Percentiles rank a stretch among this genome's conserved stretches.
These are phyloP conservation scores for Ailuropoda melanoleuca DNA, from an alignment of 2,113 vertebrate species.

Conservation along the genomic window DNA sequence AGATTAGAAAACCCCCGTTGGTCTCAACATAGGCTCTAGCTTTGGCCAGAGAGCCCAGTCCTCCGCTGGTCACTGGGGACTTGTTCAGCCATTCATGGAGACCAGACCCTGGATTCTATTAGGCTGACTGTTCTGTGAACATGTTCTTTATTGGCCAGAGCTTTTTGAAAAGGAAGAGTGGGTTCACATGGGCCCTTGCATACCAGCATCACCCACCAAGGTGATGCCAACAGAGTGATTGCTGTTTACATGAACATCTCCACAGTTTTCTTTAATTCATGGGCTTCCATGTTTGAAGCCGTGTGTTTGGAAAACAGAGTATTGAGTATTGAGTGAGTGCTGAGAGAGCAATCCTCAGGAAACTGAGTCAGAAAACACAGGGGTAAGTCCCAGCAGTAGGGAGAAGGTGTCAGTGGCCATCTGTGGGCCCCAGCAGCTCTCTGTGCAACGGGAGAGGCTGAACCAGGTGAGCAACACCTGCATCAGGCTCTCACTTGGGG, in stretches of 20 bases:
- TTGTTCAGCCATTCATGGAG: too few species aligned
- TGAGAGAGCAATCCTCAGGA: too few species aligned
- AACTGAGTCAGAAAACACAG: background rate
- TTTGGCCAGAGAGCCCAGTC: background rate
- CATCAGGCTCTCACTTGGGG: background rate
- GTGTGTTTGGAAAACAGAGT: background rate
- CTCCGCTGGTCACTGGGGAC: background rate
- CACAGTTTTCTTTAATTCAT: background rate
- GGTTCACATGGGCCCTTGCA: background rate
- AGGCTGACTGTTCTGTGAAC: background rate
- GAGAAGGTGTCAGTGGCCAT: background rate
- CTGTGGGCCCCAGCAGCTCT: too few species aligned
- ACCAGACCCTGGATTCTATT: background rate
- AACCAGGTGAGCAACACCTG: fast-evolving
- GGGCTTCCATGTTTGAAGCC: background rate
- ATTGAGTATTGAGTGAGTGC: too few species aligned
- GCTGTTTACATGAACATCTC: background rate
- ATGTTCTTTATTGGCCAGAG: background rate
- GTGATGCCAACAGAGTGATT: background rate
- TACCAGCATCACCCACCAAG: background rate
- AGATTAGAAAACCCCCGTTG: background rate
- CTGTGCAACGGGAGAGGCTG: fast-evolving
- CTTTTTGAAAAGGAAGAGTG: background rate
- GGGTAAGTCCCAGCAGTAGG: background rate
- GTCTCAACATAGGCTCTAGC: background rate